These are phyloP conservation scores for Sisor rabdophorus DNA, from an alignment of 2,113 vertebrate species.

Conservation along the genomic window DNA sequence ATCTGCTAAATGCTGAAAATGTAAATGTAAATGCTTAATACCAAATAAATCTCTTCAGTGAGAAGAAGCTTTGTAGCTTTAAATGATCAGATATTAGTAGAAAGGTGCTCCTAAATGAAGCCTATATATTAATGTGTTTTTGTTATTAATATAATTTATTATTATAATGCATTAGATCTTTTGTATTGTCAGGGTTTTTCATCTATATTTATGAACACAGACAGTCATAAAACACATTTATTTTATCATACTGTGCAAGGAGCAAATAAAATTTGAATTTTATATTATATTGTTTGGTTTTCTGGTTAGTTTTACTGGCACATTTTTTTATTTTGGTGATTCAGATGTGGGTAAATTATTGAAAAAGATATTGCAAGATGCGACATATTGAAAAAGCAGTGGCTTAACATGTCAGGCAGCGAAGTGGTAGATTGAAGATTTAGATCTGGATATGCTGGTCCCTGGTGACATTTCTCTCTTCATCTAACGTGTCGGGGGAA, in stretches of 20 bases:
- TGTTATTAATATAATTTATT: no score
- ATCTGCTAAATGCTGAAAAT: no score
- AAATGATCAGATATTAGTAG: no score
- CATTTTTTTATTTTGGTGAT: background rate
- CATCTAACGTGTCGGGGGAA: slow-evolving; percentile 23
- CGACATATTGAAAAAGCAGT: slow-evolving; percentile 37
- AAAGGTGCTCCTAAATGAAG: no score
- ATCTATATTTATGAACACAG: no score
- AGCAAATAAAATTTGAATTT: no score
- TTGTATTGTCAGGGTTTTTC: no score
- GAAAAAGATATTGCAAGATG: slow-evolving; percentile 29
- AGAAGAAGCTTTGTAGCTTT: background rate
- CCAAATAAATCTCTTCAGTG: background rate
- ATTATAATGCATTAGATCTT: no score
- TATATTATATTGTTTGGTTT: background rate
- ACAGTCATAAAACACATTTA: no score
- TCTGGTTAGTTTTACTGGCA: background rate
- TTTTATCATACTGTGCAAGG: no score
- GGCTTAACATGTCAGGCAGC: slow-evolving; percentile 24
- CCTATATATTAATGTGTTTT: no score
- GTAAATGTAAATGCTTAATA: no score
- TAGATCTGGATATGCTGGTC: slow-evolving; percentile 22
- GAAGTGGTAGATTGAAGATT: slow-evolving; percentile 1
- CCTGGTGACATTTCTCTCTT: slow-evolving; percentile 25
- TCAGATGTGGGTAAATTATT: slow-evolving; percentile 7